These are phyloP conservation scores for Spatulosminthurus flaviceps DNA, from an alignment of 2,888 invertebrate species.

Conservation along the genomic window DNA sequence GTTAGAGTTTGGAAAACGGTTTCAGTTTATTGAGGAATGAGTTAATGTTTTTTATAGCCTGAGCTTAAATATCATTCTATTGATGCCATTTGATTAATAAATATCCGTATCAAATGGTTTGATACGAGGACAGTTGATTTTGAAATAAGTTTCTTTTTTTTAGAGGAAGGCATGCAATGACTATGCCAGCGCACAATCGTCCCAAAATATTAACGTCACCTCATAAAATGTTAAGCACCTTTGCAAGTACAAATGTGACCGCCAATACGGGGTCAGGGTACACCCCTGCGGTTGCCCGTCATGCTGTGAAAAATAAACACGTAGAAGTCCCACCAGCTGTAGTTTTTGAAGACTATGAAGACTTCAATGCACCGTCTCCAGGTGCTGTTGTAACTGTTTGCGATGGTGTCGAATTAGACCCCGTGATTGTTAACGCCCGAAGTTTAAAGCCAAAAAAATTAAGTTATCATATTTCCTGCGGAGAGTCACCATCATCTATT, in stretches of 20 bases:
- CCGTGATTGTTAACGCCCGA: slow-evolving; percentile 19
- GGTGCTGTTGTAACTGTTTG: slow-evolving; percentile 43
- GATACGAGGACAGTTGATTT: not conserved
- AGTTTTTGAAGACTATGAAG: slow-evolving; percentile 38
- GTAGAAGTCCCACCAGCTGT: slow-evolving; percentile 18
- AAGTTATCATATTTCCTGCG: slow-evolving; percentile 18
- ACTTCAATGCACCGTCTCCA: slow-evolving; percentile 41
- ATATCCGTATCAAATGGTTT: too few relatives aligned
- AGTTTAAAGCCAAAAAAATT: slow-evolving; percentile 25
- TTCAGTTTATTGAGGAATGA: too few relatives aligned
- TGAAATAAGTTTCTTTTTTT: slow-evolving; percentile 10
- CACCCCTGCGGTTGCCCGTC: not conserved
- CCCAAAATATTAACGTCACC: slow-evolving; percentile 47
- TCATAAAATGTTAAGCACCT: slow-evolving; percentile 27
- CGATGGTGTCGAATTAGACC: slow-evolving; percentile 45
- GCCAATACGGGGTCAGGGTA: not conserved
- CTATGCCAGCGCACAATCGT: slow-evolving; percentile 10
- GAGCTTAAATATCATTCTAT: too few relatives aligned
- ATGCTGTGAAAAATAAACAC: not conserved
- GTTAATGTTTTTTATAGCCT: too few relatives aligned
- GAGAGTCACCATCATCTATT: slow-evolving; percentile 17
- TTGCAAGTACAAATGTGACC: slow-evolving; percentile 39
- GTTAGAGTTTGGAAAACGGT: too few relatives aligned
- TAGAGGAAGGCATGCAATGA: slow-evolving; percentile 40
- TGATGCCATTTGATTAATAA: too few relatives aligned